Evolutionary conservation across 1,140 invertebrate genomes (phyloP).

Genomic region (Dysdera silvatica): DNA sequence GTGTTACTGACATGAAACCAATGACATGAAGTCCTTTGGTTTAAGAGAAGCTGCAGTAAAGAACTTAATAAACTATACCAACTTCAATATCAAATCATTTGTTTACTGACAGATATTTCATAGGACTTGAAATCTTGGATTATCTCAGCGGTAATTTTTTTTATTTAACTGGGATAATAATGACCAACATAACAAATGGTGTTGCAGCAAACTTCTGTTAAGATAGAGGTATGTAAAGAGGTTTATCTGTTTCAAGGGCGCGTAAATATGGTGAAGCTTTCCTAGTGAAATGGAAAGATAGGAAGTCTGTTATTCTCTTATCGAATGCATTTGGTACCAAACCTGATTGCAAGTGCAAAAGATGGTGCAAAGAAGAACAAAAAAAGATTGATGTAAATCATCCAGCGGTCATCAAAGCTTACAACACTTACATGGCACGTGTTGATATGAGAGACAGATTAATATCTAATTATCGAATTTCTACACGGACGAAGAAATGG

Average conservation of each 20-base stretch:
- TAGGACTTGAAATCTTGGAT: too few relatives aligned
- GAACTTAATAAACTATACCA: too few relatives aligned
- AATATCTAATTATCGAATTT: background rate
- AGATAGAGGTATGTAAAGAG: too few relatives aligned
- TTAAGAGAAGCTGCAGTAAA: too few relatives aligned
- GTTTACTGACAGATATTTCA: too few relatives aligned
- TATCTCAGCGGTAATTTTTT: too few relatives aligned
- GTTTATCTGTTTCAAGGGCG: background rate
- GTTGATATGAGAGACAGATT: background rate
- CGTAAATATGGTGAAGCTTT: background rate
- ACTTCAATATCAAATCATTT: too few relatives aligned
- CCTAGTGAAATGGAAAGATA: background rate
- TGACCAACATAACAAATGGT: too few relatives aligned
- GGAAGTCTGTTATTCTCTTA: background rate
- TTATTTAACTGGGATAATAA: too few relatives aligned
- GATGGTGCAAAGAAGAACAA: background rate
- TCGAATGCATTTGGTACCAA: background rate
- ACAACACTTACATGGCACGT: background rate
- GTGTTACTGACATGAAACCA: too few relatives aligned
- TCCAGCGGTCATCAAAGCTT: background rate
- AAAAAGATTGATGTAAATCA: background rate
- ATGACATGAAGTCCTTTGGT: too few relatives aligned
- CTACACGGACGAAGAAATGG: background rate
- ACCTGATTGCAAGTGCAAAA: background rate
- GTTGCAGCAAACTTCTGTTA: too few relatives aligned